Evolutionary conservation across 1,140 invertebrate genomes (phyloP), one percentile per base, ranked within the genome.

Genomic region (Caenorhabditis latens): DNA sequence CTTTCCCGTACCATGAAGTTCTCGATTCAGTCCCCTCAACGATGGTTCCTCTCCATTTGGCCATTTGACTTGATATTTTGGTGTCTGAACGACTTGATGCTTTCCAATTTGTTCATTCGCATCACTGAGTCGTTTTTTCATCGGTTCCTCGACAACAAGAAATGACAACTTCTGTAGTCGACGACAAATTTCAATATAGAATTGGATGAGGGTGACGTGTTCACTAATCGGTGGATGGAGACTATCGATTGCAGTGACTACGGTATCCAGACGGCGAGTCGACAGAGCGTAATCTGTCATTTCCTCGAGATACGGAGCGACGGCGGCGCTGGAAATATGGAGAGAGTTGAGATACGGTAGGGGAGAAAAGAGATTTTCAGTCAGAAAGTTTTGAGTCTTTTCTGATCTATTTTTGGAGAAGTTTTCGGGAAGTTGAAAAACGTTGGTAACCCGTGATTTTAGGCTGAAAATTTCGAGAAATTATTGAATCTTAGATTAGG

Each of bases 31-130:
- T 24, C 46, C 46, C 4, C 40, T 50, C 7, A 79, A 6, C 2
- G 71, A 50, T n/a, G 43, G 43, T 11, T 79, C 46, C 40, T 48
- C 71, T 13, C 71, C 71, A 50, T 79, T n/a, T 0, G 71, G 71
- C 71, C 71, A 79, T 79, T 50, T 50, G 0, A 79, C 24, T 24
- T 50, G 71, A 79, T 79, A 79, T 24, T 79, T 79, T 9, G 46
- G 71, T 32, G 21, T 79, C 46, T 79, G 71, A 11, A 79, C 71
- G 8, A 79, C 71, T 24, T 79, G 71, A 32, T 50, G 43, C 46
- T 53, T 50, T 0, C 13, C 16, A 14, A 79, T 53, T 8, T 21
- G 8, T n/a, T 79, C 71, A 0, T 50, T 50, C 8, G 71, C 71
- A 4, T 79, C 42, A 4, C 42, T 53, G 0, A 50, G 19, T 16